Base-by-base conservation (phyloP, 2,797 vertebrate species). In the Tadarida brasiliensis region DNA sequence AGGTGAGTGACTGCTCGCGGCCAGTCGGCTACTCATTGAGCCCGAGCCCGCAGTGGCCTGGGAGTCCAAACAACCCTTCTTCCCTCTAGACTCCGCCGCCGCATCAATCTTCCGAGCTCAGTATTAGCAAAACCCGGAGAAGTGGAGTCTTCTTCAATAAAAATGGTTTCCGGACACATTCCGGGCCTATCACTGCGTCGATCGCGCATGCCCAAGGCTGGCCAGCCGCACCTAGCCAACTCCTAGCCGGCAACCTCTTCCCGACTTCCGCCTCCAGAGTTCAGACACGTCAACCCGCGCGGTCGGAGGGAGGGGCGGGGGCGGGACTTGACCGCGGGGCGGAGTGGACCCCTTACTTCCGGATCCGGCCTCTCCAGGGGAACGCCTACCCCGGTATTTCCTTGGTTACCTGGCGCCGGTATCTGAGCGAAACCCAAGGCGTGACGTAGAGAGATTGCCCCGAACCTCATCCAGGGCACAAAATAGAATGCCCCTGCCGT, bases 231-330 rank as follows among this genome's bases (percentile, higher is more conserved):
- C 73, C 47, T 24, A 22, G 15, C 92, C 83, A 35, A 3, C 84
- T n/a, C 71, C 47, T 12, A 14, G 49, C n/a, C 24, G 0, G 14
- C 30, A 22, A 81, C 86, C 54, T 28, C 28, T 19, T 47, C 22
- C 28, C 2, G 19, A 19, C 67, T 89, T 95, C 84, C 88, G 91
- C 96, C 51, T 94, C 54, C 73, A 22, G 28, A 35, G 78, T 91
- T 67, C 59, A 14, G 96, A 97, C 97, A 97, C 97, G 95, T 97
- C 96, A 96, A 14, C 86, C 11, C 1, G 28, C 28, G 17, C 5
- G 0, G 81, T n/a, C 0, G 44, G 65, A 11, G 73, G 83, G 83
- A 1, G 59, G 82, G 82, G 15, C 20, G 0, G 1, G 1, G 39
- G 56, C 30, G 49, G 71, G 44, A 24, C 44, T 26, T 0, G 19